phyloP scores from a whole-genome alignment of 2,113 vertebrate species.

The Motacilla alba region DNA sequence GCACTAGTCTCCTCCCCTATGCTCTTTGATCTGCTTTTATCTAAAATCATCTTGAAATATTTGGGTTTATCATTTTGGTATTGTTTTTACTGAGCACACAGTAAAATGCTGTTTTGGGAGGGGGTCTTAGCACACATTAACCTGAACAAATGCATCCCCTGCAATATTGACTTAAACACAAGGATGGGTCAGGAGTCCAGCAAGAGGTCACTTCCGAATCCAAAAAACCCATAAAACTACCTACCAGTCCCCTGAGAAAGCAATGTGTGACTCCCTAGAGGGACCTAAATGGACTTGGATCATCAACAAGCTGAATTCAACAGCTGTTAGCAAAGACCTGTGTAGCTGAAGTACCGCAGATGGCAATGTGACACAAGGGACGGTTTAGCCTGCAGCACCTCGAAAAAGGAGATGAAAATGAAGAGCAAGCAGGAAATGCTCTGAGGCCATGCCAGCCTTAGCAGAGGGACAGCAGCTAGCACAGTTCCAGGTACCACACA shows the following conservation, averaged over 20 bases:
- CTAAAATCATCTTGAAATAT: neutral
- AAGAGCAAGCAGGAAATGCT: neutral
- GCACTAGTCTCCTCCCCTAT: neutral
- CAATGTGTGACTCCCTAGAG: neutral
- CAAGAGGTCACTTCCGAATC: neutral
- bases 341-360: neutral
- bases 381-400: neutral
- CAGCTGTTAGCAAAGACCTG: neutral
- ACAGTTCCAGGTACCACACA: neutral
- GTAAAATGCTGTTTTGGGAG: neutral
- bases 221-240: neutral
- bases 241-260: neutral
- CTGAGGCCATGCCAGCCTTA: neutral
- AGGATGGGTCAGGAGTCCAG: neutral
- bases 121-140: neutral
- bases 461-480: neutral
- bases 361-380: neutral
- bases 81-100: neutral
- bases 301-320: neutral
- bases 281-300: neutral
- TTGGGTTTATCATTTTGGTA: neutral
- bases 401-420: neutral
- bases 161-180: neutral
- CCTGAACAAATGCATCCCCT: neutral
- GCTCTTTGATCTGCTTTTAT: neutral